Evolutionary conservation across 2,797 vertebrate species (phyloP), one percentile per base, ranked within the genome.

Genomic region (Phoxinus dragarum): DNA sequence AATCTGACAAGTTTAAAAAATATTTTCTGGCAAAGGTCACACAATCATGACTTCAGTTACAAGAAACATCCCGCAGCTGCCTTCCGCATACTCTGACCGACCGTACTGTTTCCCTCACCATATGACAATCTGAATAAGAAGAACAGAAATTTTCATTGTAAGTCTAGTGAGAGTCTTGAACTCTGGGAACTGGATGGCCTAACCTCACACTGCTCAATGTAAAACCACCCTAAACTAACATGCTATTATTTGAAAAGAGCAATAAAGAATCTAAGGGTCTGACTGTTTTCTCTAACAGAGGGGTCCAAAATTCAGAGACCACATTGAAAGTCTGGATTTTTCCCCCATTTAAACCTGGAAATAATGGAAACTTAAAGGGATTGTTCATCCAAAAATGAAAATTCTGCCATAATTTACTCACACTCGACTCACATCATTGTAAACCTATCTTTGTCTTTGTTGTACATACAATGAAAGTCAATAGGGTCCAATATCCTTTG

Each of bases 161-260:
- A 52, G 42, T 74, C 64, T 66, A 66, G 64, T 8, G 56, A 66
- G 52, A 54, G 74, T 56, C 34, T 74, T 64, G 49, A 79, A 77
- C 47, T 67, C 64, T 78, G 74, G 47, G 36, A 77, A 34, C 19
- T 68, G 23, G 38, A 9, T 84, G 31, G 56, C 76, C 23, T 31
- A 80, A 67, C 59, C 42, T 67, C 77, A 81, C 38, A 71, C 68
- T 59, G 42, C 23, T 73, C 69, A 36, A 59, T 23, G 49, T 59
- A 31, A 81, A 72, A 94, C 93, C 93, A 92, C 92, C 93, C 71
- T 31, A 68, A 56, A 40, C 81, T 82, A 82, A 64, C 56, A 82
- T 82, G 40, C 21, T 64, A 49, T 82, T 42, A 74, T 74, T 69
- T 81, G 79, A 81, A 73, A 82, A 61, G 56, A 79, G 68, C 75